Conservation (phyloP, 2,888 invertebrate species). For the Mythimna loreyi region DNA sequence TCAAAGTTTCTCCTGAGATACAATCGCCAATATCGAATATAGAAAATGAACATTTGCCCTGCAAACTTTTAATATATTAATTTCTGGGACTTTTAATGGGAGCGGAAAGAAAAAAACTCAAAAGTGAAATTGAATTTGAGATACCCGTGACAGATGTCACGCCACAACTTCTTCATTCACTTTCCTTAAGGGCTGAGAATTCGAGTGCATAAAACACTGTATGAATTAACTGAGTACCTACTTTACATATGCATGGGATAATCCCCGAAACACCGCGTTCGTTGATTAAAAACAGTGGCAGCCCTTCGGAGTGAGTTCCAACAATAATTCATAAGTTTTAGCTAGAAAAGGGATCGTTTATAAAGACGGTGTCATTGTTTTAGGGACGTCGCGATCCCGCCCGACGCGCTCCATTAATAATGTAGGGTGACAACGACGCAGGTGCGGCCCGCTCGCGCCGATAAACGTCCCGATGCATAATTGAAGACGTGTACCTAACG, state of each 20-base stretch:
- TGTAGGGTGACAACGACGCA: constrained; percentile 87
- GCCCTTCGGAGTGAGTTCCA: constrained; percentile 52
- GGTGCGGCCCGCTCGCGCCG: constrained; percentile 79
- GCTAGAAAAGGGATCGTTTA: constrained; percentile 71
- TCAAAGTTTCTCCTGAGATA: constrained; percentile 74
- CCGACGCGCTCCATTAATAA: constrained; percentile 83
- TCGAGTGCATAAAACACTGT: constrained; percentile 18
- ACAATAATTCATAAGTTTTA: constrained; percentile 74
- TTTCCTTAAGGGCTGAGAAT: constrained; percentile 1
- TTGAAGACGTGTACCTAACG: constrained; percentile 83
- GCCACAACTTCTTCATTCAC: background rate
- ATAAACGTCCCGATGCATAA: constrained; percentile 89
- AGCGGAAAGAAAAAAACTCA: constrained; percentile 40
- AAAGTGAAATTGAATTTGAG: constrained; percentile 41
- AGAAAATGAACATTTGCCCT: constrained; percentile 54
- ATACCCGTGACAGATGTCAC: constrained; percentile 34
- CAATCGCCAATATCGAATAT: constrained; percentile 73
- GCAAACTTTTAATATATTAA: constrained; percentile 54
- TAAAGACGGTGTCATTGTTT: constrained; percentile 75
- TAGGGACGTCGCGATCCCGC: constrained; percentile 64
- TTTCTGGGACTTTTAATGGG: constrained; percentile 47
- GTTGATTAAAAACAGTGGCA: constrained; percentile 64
- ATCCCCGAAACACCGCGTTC: constrained; percentile 44
- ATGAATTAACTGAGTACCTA: constrained; percentile 13
- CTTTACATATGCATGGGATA: constrained; percentile 40